Evolutionary conservation across 2,797 vertebrate genomes (phyloP).

Genomic region (Enoplosus armatus): DNA sequence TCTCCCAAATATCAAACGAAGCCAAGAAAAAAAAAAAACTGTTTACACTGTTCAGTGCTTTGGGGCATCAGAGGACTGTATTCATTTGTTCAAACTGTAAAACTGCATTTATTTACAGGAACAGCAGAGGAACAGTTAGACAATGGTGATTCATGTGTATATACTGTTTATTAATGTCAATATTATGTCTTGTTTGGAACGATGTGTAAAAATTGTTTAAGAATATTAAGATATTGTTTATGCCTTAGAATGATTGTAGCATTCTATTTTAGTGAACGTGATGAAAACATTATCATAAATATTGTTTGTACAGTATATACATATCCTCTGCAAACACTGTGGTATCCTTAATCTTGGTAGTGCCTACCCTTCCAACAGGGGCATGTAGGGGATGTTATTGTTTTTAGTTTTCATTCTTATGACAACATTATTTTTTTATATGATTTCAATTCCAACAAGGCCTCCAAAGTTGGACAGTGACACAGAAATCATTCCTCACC

Average conservation of each 20-base stretch:
- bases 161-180: conserved; percentile 99
- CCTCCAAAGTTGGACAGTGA: conserved; percentile 92
- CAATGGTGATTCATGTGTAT: conserved; percentile 93
- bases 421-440: conserved; percentile 86
- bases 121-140: conserved; percentile 92
- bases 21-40: conserved; percentile 96
- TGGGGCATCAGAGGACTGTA: conserved; percentile 91
- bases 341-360: conserved; percentile 99
- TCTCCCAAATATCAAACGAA: conserved; percentile 98
- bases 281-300: conserved; percentile 93
- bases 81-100: conserved; percentile 93
- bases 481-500: conserved; percentile 86
- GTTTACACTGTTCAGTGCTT: conserved; percentile 99
- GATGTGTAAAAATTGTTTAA: conserved; percentile 99
- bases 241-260: conserved; percentile 99
- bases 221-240: conserved; percentile 99
- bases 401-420: conserved; percentile 86
- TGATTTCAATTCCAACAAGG: conserved; percentile 95
- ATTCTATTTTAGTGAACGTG: conserved; percentile 99
- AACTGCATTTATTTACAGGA: conserved; percentile 98
- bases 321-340: conserved; percentile 99
- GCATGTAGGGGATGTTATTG: conserved; percentile 98
- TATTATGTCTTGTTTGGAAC: conserved; percentile 99
- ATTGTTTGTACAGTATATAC: conserved; percentile 98
- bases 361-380: conserved; percentile 99